Base-by-base conservation (phyloP, 2,888 invertebrate species). In the Orthosia gothica region DNA sequence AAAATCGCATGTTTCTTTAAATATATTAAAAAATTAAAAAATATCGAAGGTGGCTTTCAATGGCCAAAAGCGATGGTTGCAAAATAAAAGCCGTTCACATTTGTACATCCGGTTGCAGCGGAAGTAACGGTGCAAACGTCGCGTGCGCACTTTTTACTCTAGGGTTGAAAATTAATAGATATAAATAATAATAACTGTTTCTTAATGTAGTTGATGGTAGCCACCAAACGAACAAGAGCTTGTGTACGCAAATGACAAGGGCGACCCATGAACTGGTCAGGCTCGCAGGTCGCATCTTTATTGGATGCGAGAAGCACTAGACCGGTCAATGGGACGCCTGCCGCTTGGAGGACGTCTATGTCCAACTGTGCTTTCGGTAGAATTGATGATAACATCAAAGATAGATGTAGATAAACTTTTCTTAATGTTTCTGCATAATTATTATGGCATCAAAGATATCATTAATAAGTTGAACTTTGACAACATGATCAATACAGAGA, bases 91-190 rank as follows among this genome's bases (percentile, higher is more conserved):
- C 87, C 88, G 84, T 85, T 87, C 87, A 86, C 82, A 87, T 89
- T 81, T 40, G 70, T 65, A 86, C 86, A 87, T 91, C 91, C 91
- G 89, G 89, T 76, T 92, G 88, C 89, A 88, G 75, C 93, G 95
- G 95, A 94, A 93, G 92, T 94, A 93, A 95, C 94, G 92, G 94
- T 90, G 89, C 79, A 72, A 83, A 74, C 83, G 90, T 88, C 92
- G 92, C 92, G 92, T 93, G 93, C 93, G 87, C 89, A 83, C 66
- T 71, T 70, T 20, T 64, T 45, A 61, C 59, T 74, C 63, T 84
- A 82, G 78, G 85, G 80, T 68, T 87, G 75, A 23, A 64, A 18
- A 52, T 23, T 76, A 16, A 62, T n/a, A 61, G 11, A 40, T 50
- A 64, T 20, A 1, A 47, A 55, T 40, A n/a, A n/a, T 11, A 18